Evolutionary conservation across 2,888 invertebrate species (phyloP).

Genomic region (Polydesmus complanatus): DNA sequence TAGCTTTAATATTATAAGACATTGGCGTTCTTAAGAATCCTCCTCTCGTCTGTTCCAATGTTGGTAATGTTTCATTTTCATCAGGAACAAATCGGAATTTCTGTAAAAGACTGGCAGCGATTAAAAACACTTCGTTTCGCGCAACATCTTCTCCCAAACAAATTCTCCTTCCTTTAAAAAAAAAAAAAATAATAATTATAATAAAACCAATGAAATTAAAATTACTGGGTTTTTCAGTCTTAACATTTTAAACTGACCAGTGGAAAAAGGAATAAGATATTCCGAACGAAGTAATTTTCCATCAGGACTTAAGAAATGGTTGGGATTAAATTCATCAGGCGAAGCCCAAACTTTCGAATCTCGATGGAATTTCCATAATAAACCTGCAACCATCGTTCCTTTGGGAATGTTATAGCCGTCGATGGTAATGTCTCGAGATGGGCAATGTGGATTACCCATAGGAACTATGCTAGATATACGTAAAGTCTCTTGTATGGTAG

Average conservation of each 20-base stretch:
- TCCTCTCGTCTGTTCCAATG: not conserved
- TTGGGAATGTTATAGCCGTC: constrained; percentile 51
- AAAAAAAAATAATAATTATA: not conserved
- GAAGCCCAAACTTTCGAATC: constrained; percentile 50
- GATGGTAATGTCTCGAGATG: constrained; percentile 40
- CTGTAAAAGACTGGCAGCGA: constrained; percentile 47
- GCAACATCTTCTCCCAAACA: constrained; percentile 75
- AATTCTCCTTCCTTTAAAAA: constrained; percentile 46
- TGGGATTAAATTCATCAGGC: constrained; percentile 46
- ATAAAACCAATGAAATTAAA: not conserved
- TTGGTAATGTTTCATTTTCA: not conserved
- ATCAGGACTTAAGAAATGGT: constrained; percentile 50
- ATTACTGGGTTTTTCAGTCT: not conserved
- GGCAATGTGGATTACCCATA: constrained; percentile 38
- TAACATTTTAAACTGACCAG: constrained; percentile 40
- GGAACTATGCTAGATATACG: constrained; percentile 66
- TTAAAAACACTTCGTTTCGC: constrained; percentile 51
- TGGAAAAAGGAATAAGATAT: constrained; percentile 64
- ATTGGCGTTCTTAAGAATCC: not conserved
- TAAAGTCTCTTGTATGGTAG: constrained; percentile 62
- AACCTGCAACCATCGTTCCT: constrained; percentile 57
- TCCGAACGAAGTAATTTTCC: constrained; percentile 49
- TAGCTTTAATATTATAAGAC: constrained; percentile 3
- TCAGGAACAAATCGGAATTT: constrained; percentile 37
- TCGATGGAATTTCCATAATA: constrained; percentile 70